Conservation (phyloP, 2,113 vertebrate genomes). For the Pomatostomus ruficeps region DNA sequence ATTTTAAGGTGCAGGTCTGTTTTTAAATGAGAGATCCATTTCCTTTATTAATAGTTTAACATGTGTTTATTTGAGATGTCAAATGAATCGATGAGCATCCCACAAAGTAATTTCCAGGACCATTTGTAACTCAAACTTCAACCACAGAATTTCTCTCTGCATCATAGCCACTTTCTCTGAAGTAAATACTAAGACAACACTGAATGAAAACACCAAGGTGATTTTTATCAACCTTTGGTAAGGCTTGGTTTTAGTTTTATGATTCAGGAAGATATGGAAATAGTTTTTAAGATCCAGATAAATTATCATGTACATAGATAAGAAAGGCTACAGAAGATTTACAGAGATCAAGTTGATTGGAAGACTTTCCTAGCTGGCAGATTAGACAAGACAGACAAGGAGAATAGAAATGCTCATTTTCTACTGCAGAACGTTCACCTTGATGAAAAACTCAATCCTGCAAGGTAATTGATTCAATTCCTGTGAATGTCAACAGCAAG, state of each 20-base stretch:
- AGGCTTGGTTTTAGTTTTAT: background rate
- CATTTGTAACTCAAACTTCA: background rate
- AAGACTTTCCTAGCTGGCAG: background rate
- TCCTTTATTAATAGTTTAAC: conserved; percentile 43
- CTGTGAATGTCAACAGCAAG: background rate
- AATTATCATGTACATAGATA: background rate
- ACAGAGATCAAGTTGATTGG: background rate
- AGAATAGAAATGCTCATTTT: background rate
- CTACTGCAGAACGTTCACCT: background rate
- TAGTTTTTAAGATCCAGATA: background rate
- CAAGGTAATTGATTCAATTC: background rate
- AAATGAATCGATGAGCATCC: background rate
- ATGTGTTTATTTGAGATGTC: conserved; percentile 31
- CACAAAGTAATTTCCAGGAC: background rate
- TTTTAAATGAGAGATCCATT: conserved; percentile 35
- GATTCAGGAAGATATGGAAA: background rate
- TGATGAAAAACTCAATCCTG: background rate
- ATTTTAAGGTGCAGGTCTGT: conserved; percentile 20
- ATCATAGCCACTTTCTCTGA: background rate
- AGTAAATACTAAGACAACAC: background rate
- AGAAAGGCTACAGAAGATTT: background rate
- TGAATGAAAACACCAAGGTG: background rate
- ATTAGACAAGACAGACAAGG: background rate
- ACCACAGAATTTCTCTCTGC: background rate
- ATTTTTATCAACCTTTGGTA: background rate